phyloP scores from a whole-genome alignment of 2,113 vertebrate species.

The Hiodon tergisus region DNA sequence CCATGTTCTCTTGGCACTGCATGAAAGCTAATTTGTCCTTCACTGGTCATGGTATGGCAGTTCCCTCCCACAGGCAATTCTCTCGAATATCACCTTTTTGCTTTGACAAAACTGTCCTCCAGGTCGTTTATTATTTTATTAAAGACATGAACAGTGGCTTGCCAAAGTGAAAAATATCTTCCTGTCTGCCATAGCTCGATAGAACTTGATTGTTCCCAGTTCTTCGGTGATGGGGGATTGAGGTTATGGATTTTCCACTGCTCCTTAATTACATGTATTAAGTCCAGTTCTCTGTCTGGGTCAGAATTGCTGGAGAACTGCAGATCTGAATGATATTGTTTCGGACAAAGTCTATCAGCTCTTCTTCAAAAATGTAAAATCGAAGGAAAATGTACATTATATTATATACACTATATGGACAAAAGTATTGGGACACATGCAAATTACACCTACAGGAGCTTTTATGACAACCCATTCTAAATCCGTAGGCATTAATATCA shows the following conservation, averaged over 20 bases:
- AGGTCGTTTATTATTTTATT: conserved; percentile 10
- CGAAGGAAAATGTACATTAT: neutral
- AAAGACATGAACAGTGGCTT: conserved; percentile 15
- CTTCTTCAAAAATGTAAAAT: neutral
- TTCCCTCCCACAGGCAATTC: conserved; percentile 8
- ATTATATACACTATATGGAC: too few species aligned
- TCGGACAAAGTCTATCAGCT: neutral
- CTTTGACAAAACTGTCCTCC: neutral
- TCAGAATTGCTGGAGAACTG: conserved; percentile 2
- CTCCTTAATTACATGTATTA: neutral
- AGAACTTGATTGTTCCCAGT: conserved; percentile 22
- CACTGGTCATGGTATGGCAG: conserved; percentile 6
- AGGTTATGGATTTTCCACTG: conserved; percentile 1
- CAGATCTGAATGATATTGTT: neutral
- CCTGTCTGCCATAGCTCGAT: conserved; percentile 19
- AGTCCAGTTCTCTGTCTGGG: neutral
- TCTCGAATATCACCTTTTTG: conserved; percentile 2
- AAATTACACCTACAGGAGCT: too few species aligned
- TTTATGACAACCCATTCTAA: too few species aligned
- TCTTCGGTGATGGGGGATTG: neutral
- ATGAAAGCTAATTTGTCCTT: neutral
- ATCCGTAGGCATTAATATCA: too few species aligned
- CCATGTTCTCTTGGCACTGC: neutral
- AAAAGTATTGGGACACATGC: too few species aligned
- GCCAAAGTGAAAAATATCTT: conserved; percentile 10